These are phyloP conservation scores for Rhabdophis nuchalis DNA, from an alignment of 2,797 vertebrate genomes.

Conservation along the genomic window DNA sequence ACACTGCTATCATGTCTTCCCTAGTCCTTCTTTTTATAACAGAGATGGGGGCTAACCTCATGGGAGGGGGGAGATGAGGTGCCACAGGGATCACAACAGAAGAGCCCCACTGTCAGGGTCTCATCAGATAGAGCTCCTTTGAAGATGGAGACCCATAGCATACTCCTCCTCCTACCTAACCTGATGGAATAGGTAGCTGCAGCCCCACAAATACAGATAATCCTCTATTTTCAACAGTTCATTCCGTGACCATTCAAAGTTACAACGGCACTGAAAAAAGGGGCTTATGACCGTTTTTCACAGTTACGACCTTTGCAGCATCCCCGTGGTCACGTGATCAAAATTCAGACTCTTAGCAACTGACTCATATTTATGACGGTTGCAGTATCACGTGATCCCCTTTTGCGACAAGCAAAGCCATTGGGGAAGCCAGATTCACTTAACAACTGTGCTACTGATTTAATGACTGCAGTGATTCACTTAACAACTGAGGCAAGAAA, in stretches of 20 bases:
- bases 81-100: neutral
- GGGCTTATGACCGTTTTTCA: neutral
- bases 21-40: too few species aligned
- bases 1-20: too few species aligned
- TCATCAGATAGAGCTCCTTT: neutral
- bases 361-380: neutral
- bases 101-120: neutral
- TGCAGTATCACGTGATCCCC: neutral
- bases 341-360: neutral
- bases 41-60: neutral
- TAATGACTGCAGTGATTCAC: neutral
- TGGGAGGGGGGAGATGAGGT: neutral
- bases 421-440: neutral
- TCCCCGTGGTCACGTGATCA: neutral
- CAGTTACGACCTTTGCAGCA: neutral
- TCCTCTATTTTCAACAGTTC: neutral
- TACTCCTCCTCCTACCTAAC: neutral
- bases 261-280: neutral
- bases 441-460: neutral
- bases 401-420: neutral
- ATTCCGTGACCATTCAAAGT: neutral
- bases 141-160: neutral
- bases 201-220: neutral
- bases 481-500: neutral
- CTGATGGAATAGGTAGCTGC: neutral